A percentile compares a stretch with the other conserved stretches of the same genome.
Conservation (phyloP, 2,797 vertebrate species). For the Xyrichtys novacula region DNA sequence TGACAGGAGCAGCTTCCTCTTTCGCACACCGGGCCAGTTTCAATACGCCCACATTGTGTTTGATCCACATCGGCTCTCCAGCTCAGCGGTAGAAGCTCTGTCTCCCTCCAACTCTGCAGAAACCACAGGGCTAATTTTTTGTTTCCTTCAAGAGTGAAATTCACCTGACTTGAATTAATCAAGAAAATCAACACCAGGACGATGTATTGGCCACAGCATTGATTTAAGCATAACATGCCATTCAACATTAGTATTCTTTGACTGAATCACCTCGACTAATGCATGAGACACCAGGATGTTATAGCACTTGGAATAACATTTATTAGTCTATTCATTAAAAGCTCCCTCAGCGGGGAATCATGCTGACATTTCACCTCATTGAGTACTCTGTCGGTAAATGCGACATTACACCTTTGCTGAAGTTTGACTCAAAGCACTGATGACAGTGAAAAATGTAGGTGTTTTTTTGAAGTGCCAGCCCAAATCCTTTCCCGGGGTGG, state of each 20-base stretch:
- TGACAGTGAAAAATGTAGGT: conserved; percentile 50
- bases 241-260: not conserved
- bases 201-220: not conserved
- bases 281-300: conserved; percentile 6
- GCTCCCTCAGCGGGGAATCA: not conserved
- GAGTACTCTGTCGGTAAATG: not conserved
- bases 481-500: conserved; percentile 20
- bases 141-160: conserved; percentile 2
- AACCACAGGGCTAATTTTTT: conserved; percentile 3
- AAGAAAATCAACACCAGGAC: not conserved
- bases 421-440: not conserved
- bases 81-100: not conserved
- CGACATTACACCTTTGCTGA: not conserved
- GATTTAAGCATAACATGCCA: conserved; percentile 23
- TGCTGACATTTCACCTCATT: conserved; percentile 11
- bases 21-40: conserved; percentile 60
- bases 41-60: conserved; percentile 67
- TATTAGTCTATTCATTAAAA: conserved; percentile 10
- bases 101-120: not conserved
- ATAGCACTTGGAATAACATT: conserved; percentile 2
- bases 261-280: conserved; percentile 14
- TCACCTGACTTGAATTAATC: conserved; percentile 9
- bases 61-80: conserved; percentile 50
- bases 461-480: conserved; percentile 23
- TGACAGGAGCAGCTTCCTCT: conserved; percentile 70